phyloP scores from a whole-genome alignment of 2,797 vertebrate species.

The Chanos chanos region DNA sequence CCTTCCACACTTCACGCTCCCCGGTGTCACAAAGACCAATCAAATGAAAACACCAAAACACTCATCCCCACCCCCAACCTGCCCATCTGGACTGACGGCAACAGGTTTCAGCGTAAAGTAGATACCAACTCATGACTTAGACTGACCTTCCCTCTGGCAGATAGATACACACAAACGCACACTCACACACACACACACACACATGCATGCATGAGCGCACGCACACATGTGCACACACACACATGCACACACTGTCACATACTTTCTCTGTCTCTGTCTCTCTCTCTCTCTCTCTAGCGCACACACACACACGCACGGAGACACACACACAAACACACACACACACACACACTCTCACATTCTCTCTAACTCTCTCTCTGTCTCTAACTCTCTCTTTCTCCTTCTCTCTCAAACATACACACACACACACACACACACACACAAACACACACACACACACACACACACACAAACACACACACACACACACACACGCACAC shows the following conservation, averaged over 20 bases:
- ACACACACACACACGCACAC: conserved; percentile 32
- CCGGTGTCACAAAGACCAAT: conserved; percentile 71
- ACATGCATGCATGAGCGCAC: not conserved
- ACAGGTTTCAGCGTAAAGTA: conserved; percentile 44
- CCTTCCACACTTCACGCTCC: conserved; percentile 56
- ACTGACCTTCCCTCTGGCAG: conserved; percentile 10
- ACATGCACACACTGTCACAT: conserved; percentile 47
- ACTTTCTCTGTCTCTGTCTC: not conserved
- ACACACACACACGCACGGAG: no score
- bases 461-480: not conserved
- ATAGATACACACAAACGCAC: conserved; percentile 8
- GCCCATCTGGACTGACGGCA: conserved; percentile 44
- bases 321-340: no score
- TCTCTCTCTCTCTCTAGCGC: no score
- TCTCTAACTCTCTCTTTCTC: no score
- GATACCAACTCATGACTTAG: conserved; percentile 28
- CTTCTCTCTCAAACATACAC: not conserved
- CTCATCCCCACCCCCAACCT: conserved; percentile 33
- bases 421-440: conserved; percentile 19
- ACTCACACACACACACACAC: not conserved
- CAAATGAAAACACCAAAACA: conserved; percentile 64
- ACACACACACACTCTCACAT: no score
- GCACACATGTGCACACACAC: conserved; percentile 38
- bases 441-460: conserved; percentile 6
- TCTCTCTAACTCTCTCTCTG: no score